phyloP scores from a whole-genome alignment of 2,797 vertebrate species.

The Naso thynnoides region DNA sequence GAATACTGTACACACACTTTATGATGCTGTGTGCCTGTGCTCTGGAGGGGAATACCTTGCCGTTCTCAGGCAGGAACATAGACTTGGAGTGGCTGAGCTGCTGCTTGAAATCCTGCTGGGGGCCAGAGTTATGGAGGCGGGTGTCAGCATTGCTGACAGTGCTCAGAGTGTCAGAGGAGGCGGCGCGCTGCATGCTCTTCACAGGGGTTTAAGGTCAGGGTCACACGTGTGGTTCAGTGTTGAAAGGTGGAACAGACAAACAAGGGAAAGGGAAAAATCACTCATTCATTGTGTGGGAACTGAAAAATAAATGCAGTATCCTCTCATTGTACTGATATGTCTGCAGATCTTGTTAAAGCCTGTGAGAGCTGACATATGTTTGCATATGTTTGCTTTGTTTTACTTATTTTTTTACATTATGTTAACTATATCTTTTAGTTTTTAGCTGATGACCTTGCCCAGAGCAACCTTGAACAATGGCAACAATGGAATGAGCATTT shows the following conservation, averaged over 20 bases:
- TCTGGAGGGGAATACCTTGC: conserved; percentile 76
- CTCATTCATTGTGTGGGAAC: not conserved
- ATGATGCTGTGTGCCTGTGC: conserved; percentile 9
- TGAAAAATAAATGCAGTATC: not conserved
- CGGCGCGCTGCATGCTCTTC: conserved; percentile 81
- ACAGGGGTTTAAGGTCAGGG: conserved; percentile 20
- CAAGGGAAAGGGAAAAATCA: conserved; percentile 21
- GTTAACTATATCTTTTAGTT: conserved; percentile 2
- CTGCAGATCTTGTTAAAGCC: not conserved
- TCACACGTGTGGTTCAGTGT: conserved; percentile 20
- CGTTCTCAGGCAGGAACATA: conserved; percentile 82
- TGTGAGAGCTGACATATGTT: not conserved
- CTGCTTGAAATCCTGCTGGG: conserved; percentile 54
- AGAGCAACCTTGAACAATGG: not conserved
- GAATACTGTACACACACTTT: not conserved
- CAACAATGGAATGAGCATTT: not conserved
- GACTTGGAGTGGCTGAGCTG: conserved; percentile 81
- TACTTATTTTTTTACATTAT: not conserved
- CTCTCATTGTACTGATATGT: not conserved
- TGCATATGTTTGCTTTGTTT: too few relatives aligned
- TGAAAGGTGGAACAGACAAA: conserved; percentile 34
- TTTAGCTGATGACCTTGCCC: conserved; percentile 8
- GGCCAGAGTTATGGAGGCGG: conserved; percentile 41
- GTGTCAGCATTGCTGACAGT: conserved; percentile 42
- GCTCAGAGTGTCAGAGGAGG: conserved; percentile 79